These are phyloP conservation scores for Diphyllodes magnificus DNA, from an alignment of 2,113 vertebrate species.

Conservation along the genomic window DNA sequence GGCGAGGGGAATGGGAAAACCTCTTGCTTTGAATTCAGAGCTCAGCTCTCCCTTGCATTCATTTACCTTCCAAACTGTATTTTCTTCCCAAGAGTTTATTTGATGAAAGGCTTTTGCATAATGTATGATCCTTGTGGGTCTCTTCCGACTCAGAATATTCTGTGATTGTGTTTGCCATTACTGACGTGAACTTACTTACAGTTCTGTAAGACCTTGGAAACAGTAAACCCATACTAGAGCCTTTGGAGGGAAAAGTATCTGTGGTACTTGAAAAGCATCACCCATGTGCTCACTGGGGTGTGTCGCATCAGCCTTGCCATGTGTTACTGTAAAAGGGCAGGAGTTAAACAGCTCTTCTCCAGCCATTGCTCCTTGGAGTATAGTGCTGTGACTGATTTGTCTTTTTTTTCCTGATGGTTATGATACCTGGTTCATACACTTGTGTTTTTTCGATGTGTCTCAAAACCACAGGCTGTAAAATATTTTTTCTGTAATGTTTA, in stretches of 20 bases:
- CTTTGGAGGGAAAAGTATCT: not conserved
- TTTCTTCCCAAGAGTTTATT: not conserved
- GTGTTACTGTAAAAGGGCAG: not conserved
- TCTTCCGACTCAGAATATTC: not conserved
- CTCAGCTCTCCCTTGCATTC: not conserved
- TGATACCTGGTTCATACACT: not conserved
- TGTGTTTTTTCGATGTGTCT: not conserved
- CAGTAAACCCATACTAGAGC: not conserved
- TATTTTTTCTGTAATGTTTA: not conserved
- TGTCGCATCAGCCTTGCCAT: not conserved
- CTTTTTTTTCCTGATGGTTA: not conserved
- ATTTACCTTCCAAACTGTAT: not conserved
- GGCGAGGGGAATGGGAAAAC: accelerated
- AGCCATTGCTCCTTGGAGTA: not conserved
- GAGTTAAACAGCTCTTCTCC: not conserved
- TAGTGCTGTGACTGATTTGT: not conserved
- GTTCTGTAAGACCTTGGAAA: not conserved
- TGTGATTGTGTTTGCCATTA: not conserved
- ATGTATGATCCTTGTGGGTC: not conserved
- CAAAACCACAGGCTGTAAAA: not conserved
- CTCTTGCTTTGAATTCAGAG: not conserved
- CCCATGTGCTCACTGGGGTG: not conserved
- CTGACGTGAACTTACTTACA: not conserved
- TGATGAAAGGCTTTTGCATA: not conserved
- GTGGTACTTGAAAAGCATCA: not conserved